These are phyloP conservation scores for Miniopterus natalensis DNA, from an alignment of 2,113 vertebrate genomes.

Conservation along the genomic window DNA sequence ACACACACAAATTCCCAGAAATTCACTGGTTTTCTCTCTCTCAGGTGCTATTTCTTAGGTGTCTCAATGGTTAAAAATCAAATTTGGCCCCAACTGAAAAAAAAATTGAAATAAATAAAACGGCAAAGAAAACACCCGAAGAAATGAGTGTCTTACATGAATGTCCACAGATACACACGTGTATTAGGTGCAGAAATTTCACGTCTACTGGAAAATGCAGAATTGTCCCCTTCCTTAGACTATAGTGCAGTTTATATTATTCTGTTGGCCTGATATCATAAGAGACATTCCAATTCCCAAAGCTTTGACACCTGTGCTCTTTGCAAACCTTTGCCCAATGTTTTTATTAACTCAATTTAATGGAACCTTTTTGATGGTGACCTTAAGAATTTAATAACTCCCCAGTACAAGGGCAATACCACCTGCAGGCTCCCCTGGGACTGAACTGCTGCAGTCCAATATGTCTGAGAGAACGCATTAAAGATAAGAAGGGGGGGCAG, in stretches of 20 bases:
- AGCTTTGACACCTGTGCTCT: slow-evolving; percentile 88
- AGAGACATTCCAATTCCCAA: slow-evolving; percentile 86
- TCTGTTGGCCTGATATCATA: slow-evolving; percentile 83
- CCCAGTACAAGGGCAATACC: slow-evolving; percentile 89
- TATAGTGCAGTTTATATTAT: slow-evolving; percentile 81
- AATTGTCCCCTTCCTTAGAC: slow-evolving; percentile 74
- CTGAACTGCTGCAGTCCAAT: slow-evolving; percentile 87
- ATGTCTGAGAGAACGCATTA: slow-evolving; percentile 87
- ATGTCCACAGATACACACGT: neutral
- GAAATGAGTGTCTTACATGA: neutral
- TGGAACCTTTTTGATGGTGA: slow-evolving; percentile 90
- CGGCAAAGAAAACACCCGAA: neutral
- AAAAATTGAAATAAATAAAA: neutral
- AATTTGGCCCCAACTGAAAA: neutral
- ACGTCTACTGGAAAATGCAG: slow-evolving; percentile 55
- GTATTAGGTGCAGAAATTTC: slow-evolving; percentile 1
- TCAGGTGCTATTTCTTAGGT: neutral
- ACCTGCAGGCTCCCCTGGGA: slow-evolving; percentile 90
- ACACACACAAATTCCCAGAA: neutral
- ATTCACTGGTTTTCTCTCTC: neutral
- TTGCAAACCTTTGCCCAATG: slow-evolving; percentile 90
- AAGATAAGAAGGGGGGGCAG: slow-evolving; percentile 71
- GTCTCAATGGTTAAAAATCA: neutral
- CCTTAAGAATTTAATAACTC: slow-evolving; percentile 94
- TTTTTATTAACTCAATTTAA: slow-evolving; percentile 94